Evolutionary conservation across 2,888 invertebrate species (phyloP).

Genomic region (Crossocerus cetratus): DNA sequence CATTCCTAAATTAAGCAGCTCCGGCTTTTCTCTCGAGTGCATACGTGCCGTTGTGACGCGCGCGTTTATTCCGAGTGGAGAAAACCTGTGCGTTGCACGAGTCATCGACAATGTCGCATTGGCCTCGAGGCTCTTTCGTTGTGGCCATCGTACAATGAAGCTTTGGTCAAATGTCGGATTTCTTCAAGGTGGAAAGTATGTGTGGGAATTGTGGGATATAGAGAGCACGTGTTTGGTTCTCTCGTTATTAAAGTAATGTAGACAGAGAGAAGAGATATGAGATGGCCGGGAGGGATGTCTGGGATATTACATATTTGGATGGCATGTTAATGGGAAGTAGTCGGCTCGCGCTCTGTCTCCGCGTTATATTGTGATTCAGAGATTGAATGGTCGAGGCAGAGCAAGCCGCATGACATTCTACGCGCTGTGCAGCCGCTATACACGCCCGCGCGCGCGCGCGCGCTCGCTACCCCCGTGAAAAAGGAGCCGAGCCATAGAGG

Average conservation of each 20-base stretch:
- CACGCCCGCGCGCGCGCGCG: no score
- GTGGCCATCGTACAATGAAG: no score
- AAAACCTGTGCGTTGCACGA: no score
- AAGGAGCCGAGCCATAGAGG: background rate
- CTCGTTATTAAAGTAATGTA: slow-evolving; percentile 51
- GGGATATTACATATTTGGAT: slow-evolving; percentile 62
- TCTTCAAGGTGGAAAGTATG: no score
- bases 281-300: slow-evolving; percentile 63
- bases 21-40: no score
- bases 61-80: no score
- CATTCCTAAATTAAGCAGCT: slow-evolving; percentile 31
- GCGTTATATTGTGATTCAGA: slow-evolving; percentile 61
- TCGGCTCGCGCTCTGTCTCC: slow-evolving; percentile 55
- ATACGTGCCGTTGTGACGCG: no score
- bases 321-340: slow-evolving; percentile 59
- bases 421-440: background rate
- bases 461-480: no score
- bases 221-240: background rate
- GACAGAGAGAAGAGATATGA: slow-evolving; percentile 63
- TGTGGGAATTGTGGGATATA: no score
- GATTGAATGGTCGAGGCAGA: slow-evolving; percentile 59
- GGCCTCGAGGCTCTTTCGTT: no score
- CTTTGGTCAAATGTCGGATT: no score
- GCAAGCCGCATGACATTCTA: slow-evolving; percentile 38
- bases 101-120: no score